Evolutionary conservation across 1,140 invertebrate genomes (phyloP), one percentile per base, ranked within the genome.

Genomic region (Mycetomoellerius zeteki): DNA sequence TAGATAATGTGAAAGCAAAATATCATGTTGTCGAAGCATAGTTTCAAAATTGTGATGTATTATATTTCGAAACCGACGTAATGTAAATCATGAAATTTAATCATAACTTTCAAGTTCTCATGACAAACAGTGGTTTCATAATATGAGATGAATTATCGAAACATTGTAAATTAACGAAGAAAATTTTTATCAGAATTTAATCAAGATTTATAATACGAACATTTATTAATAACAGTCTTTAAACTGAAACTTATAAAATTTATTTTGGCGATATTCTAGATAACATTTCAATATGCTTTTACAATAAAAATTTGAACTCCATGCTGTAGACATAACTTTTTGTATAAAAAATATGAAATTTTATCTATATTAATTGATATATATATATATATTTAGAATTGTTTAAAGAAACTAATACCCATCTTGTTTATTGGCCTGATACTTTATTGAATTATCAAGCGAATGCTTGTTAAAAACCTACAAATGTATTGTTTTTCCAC

Each of bases 71-170:
- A 19, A 71, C 33, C 30, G 8, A 58, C n/a, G 24, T 81, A 24
- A 81, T 30, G 58, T 54, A 30, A 64, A 78, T 56, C 10, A 14
- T 10, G 21, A 81, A 71, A 56, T 56, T 56, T 24, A 3, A 30
- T 43, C 6, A 14, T 5, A 30, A 37, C 14, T 21, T 2, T 65
- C 19, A 12, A 30, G n/a, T 47, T 21, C 2, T 7, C 12, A 27
- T n/a, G 6, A 65, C n/a, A 58, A 54, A 37, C 54, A 21, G 8
- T n/a, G 1, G 2, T 2, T 43, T 1, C n/a, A 14, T 24, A 14
- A 54, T 69, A 27, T 37, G 7, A 6, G 2, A 21, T 80, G 2
- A 33, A 67, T 50, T 52, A 37, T 43, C 21, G 21, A 65, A 67
- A 80, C 27, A 24, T 4, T 33, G 14, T 33, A n/a, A 21, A 80